Evolutionary conservation across 2,113 vertebrate species (phyloP).

Genomic region (Physeter macrocephalus): DNA sequence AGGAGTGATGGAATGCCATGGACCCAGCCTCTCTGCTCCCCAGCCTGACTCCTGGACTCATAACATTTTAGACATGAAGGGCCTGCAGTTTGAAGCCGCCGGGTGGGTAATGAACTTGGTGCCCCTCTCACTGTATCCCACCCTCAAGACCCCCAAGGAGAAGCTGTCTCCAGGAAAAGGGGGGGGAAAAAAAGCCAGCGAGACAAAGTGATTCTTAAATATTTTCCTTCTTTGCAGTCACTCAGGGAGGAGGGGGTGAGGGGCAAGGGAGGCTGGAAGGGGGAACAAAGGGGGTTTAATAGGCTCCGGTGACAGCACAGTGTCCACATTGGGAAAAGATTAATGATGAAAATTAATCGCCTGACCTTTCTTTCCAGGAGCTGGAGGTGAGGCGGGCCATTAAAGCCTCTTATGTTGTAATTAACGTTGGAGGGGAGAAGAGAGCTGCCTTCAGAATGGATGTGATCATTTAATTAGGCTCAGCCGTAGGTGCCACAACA

Average conservation of each 20-base stretch:
- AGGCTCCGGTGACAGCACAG: conserved; percentile 87
- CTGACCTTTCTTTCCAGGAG: conserved; percentile 95
- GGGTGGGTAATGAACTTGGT: neutral
- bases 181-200: neutral
- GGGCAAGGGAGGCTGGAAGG: conserved; percentile 55
- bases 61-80: neutral
- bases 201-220: conserved; percentile 80
- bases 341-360: conserved; percentile 94
- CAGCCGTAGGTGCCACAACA: conserved; percentile 91
- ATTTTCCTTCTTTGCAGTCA: conserved; percentile 82
- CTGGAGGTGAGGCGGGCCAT: conserved; percentile 96
- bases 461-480: conserved; percentile 96
- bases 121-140: neutral
- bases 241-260: conserved; percentile 61
- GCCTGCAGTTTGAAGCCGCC: neutral
- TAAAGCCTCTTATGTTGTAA: conserved; percentile 98
- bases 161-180: conserved; percentile 42
- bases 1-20: neutral
- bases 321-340: conserved; percentile 94
- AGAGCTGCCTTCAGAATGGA: conserved; percentile 90
- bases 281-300: conserved; percentile 77
- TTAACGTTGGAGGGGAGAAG: conserved; percentile 92
- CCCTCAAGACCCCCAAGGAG: conserved; percentile 33
- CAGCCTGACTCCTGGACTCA: neutral
- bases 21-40: neutral